A percentile compares a stretch with the other conserved stretches of the same genome.
Conservation (phyloP, 2,888 invertebrate species). For the Neoascia interrupta region DNA sequence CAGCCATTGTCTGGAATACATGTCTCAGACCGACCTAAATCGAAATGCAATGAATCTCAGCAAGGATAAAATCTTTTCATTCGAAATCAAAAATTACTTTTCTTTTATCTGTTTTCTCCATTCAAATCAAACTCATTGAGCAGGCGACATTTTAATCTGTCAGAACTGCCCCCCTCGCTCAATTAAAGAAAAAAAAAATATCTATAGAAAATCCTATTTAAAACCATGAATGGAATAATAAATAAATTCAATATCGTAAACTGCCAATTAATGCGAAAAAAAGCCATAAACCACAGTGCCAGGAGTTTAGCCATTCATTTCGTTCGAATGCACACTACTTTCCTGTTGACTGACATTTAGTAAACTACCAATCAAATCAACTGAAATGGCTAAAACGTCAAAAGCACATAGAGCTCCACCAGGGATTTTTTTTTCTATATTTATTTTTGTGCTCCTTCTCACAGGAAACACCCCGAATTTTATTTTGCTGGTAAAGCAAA, state of each 20-base stretch:
- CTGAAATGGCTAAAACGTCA: conserved; percentile 60
- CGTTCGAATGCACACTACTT: conserved; percentile 1
- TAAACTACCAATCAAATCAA: conserved; percentile 54
- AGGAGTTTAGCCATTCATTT: not conserved
- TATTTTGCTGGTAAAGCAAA: conserved; percentile 33
- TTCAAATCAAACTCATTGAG: too few relatives aligned
- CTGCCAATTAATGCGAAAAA: conserved; percentile 21
- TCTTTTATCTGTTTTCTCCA: too few relatives aligned
- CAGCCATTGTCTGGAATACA: too few relatives aligned
- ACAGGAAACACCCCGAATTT: conserved; percentile 23
- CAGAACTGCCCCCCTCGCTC: too few relatives aligned
- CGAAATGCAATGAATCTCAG: too few relatives aligned
- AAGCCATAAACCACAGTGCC: conserved; percentile 6
- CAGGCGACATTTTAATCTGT: too few relatives aligned
- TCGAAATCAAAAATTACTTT: too few relatives aligned
- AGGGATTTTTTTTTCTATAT: not conserved
- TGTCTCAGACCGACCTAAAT: too few relatives aligned
- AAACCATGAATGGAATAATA: not conserved
- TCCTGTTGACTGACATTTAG: not conserved
- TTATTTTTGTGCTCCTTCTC: conserved; percentile 8
- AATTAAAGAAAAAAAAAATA: too few relatives aligned
- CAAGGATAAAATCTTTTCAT: too few relatives aligned
- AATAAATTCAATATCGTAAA: conserved; percentile 15
- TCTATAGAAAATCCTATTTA: too few relatives aligned
- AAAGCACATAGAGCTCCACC: conserved; percentile 46